Base-by-base conservation (phyloP, 2,113 vertebrate species). In the Cyprinodon variegatus region DNA sequence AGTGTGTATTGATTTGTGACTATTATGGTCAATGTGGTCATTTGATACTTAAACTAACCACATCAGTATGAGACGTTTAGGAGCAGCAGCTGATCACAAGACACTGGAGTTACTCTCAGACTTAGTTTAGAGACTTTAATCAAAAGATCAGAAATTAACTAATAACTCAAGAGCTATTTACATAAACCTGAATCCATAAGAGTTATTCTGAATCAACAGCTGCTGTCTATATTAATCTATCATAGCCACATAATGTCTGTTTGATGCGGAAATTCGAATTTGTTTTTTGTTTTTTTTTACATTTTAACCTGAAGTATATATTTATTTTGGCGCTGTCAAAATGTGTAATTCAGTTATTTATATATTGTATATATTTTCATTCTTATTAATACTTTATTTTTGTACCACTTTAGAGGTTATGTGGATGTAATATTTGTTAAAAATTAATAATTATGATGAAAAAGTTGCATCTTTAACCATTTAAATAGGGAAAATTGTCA, bases 201-300 rank as follows among this genome's bases (percentile, higher is more conserved):
- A 72, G 78, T 78, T 67, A 36, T 74, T 41, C 29, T 29, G 29
- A 78, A 64, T 57, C 48, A 59, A 50, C 11, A 50, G 22, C 1
- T 9, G 36, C 57, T 74, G 8, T 57, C 3, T 57, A 72, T n/a
- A 48, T 77, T 68, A 15, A 53, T 17, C 14, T 69, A 37, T 69
- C 39, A 72, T 48, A 40, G 48, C 61, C 9, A 63, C 11, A 22
- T 41, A 4, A 62, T 1, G 61, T 73, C 14, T 53, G 46, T 66
- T 65, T 62, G 12, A 40, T 20, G 12, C 77, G 53, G 29, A 29
- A 29, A 29, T 29, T 29, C 29, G 1, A 29, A 29, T 29, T 29
- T 29, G 1, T 29, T 29, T 29, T 29, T 29, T 29, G 1, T 29
- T 29, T 29, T 29, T 29, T 29, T 29, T 29, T 29, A 29, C 29